phyloP scores from a whole-genome alignment of 2,113 vertebrate species.

The Meriones unguiculatus region DNA sequence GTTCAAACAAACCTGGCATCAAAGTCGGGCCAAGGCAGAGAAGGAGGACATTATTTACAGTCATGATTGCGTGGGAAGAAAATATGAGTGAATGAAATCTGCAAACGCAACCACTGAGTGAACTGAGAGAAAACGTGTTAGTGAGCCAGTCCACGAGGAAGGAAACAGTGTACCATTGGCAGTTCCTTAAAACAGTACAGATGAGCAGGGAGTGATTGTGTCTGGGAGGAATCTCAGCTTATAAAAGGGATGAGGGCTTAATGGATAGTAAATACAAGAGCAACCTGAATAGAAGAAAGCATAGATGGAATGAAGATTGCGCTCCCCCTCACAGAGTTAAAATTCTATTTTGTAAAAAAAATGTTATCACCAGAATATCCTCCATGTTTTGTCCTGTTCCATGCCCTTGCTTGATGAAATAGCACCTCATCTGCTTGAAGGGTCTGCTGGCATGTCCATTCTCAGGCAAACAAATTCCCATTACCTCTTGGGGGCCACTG shows the following conservation, averaged over 20 bases:
- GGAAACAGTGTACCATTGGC: too few relatives aligned
- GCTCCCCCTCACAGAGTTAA: background rate
- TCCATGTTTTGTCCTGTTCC: background rate
- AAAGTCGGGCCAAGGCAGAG: background rate
- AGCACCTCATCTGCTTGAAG: background rate
- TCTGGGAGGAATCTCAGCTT: background rate
- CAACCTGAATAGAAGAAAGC: background rate
- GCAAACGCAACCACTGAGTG: background rate
- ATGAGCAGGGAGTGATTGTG: background rate
- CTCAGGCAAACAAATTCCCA: slow-evolving; percentile 24
- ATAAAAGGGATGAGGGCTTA: background rate
- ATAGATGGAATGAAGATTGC: background rate
- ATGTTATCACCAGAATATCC: slow-evolving; percentile 24
- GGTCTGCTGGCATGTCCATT: background rate
- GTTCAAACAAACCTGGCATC: background rate
- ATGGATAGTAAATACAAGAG: background rate
- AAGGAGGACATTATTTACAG: background rate
- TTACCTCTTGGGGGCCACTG: background rate
- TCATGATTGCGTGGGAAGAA: background rate
- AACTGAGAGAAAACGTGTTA: background rate
- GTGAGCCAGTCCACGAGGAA: background rate
- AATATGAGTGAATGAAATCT: background rate
- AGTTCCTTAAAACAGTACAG: background rate
- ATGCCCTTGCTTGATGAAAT: background rate
- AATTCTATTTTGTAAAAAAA: slow-evolving; percentile 34